Evolutionary conservation across 2,797 vertebrate species (phyloP).

Genomic region (Atherinosoma microstoma): DNA sequence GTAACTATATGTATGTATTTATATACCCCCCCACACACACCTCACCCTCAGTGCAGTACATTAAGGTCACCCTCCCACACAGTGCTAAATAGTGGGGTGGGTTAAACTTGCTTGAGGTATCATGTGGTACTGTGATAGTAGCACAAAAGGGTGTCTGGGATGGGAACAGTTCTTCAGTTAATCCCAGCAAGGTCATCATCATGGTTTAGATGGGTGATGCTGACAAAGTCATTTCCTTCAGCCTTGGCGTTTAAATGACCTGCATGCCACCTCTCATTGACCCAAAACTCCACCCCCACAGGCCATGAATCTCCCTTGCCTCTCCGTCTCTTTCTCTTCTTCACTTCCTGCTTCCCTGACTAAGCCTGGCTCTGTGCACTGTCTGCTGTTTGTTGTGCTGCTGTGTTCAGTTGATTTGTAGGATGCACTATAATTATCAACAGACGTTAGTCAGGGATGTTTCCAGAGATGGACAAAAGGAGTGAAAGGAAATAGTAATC

Average conservation of each 20-base stretch:
- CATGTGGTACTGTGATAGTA: conserved; percentile 23
- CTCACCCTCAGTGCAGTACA: conserved; percentile 13
- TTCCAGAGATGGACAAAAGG: conserved; percentile 46
- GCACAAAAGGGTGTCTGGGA: conserved; percentile 41
- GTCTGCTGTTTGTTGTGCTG: conserved; percentile 64
- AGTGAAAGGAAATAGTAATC: conserved; percentile 3
- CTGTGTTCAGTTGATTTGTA: conserved; percentile 58
- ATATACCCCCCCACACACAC: background rate
- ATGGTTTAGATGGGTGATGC: conserved; percentile 73
- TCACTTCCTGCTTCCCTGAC: conserved; percentile 56
- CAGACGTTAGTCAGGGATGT: conserved; percentile 58
- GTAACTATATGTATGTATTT: no score
- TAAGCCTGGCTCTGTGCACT: conserved; percentile 61
- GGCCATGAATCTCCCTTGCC: conserved; percentile 46
- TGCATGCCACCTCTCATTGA: conserved; percentile 84
- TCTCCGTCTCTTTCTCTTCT: conserved; percentile 64
- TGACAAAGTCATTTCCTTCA: conserved; percentile 81
- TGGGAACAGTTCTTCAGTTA: conserved; percentile 58
- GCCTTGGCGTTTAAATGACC: conserved; percentile 90
- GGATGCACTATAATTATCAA: conserved; percentile 40
- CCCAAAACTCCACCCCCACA: conserved; percentile 30
- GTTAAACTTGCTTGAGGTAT: conserved; percentile 35
- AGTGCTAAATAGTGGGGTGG: conserved; percentile 35
- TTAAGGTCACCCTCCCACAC: conserved; percentile 27
- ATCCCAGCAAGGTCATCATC: conserved; percentile 61